Base-by-base conservation (phyloP, 1,140 invertebrate genomes). In the Andricus grossulariae region DNA sequence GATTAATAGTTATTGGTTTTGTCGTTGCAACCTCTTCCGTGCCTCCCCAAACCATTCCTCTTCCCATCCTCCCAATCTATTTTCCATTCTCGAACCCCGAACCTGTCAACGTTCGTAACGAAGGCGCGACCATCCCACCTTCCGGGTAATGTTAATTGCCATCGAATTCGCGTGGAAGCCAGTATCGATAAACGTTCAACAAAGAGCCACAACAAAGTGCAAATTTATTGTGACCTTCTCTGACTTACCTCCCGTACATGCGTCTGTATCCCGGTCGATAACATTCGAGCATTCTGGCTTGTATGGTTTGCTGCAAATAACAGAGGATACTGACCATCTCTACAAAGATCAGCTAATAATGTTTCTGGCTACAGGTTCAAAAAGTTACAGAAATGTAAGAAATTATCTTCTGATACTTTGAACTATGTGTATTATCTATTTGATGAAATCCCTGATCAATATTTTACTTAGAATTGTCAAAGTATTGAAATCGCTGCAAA, bases 1-100 rank as follows among this genome's bases (percentile, higher is more conserved):
- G 87, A 90, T 89, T 90, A 88, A 90, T 89, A 88, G 87, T 88
- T 88, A 88, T 88, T 86, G 87, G 86, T 85, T 88, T 88, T 84
- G 83, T 86, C 85, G 83, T 82, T 76, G 73, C 71, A 77, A 74
- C 72, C 71, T 73, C 72, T 66, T 72, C 78, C 79, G 74, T 80
- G 51, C 60, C 72, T 73, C 78, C 78, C 60, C 60, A 32, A 39
- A 45, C 60, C 60, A 66, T 72, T 25, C 76, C 72, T 18, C 54
- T 75, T 19, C 71, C 50, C 71, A 45, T 57, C 50, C 51, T 57
- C 13, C 50, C 71, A 25, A 52, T 50, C 51, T 52, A 13, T n/a
- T 50, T 25, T 73, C 19, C 21, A 32, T 57, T 15, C 3, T 45
- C 50, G 19, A 51, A 21, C 10, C 32, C 52, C 21, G n/a, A 5